phyloP scores from a whole-genome alignment of 2,797 vertebrate genomes.

The Lacerta agilis region DNA sequence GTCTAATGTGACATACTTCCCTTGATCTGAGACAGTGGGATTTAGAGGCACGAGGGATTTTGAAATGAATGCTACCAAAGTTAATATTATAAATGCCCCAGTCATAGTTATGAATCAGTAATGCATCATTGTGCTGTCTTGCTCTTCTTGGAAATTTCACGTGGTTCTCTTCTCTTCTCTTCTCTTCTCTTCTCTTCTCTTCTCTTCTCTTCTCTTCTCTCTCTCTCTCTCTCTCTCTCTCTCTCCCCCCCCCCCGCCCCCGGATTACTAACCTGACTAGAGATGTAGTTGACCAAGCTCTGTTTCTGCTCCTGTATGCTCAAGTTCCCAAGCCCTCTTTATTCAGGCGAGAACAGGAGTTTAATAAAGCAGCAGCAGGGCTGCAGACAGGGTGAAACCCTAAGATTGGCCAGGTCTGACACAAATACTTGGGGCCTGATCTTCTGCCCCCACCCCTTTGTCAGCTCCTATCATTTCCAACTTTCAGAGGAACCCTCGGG shows the following conservation, averaged over 20 bases:
- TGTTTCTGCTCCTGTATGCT: not conserved
- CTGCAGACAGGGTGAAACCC: too few species aligned
- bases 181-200: not conserved
- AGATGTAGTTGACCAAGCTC: not conserved
- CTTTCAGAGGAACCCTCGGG: not conserved
- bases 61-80: not conserved
- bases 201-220: not conserved
- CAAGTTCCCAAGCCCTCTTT: not conserved
- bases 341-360: not conserved
- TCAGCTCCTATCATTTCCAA: not conserved
- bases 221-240: too few species aligned
- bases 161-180: not conserved
- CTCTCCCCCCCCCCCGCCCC: not conserved
- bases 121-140: fast-evolving
- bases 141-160: not conserved
- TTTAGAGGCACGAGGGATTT: not conserved
- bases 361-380: not conserved
- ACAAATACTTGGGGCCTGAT: not conserved
- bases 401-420: not conserved
- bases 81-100: not conserved
- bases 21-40: not conserved
- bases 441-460: not conserved
- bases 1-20: constrained; percentile 21
- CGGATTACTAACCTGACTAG: constrained; percentile 21
- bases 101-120: not conserved